Conservation (phyloP, 30 jellyfish, hydroid and myxozoan genomes). For the Rhopilema esculentum region DNA sequence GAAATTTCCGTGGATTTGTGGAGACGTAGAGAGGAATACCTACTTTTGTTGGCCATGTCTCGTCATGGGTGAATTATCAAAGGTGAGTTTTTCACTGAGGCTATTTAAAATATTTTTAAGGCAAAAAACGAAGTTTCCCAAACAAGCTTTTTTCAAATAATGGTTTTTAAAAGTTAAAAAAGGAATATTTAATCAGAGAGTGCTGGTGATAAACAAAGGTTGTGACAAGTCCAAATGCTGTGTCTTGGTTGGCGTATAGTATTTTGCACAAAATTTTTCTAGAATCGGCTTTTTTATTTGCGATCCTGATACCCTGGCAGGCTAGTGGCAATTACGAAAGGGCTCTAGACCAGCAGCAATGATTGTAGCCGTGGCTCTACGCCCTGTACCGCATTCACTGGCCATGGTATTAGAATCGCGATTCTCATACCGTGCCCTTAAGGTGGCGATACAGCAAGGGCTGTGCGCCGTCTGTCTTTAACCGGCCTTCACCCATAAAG, state of each 20-base stretch:
- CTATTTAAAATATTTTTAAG: not conserved
- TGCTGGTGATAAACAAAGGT: not conserved
- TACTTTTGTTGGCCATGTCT: not conserved
- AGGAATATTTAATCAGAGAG: not conserved
- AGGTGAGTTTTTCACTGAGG: constrained; percentile 10
- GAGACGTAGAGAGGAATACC: constrained; percentile 16
- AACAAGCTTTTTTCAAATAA: not conserved
- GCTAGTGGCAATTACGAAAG: constrained; percentile 6
- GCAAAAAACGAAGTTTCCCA: constrained; percentile 14
- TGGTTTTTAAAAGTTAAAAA: not conserved
- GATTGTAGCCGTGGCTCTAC: not conserved
- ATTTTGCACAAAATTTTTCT: not conserved
- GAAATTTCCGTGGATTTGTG: constrained; percentile 24
- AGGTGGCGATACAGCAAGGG: not conserved
- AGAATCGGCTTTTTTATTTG: constrained; percentile 1
- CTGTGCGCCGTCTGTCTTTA: no score
- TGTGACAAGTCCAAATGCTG: not conserved
- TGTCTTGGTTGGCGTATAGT: not conserved
- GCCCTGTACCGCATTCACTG: not conserved
- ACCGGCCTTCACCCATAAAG: not conserved
- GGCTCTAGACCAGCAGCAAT: not conserved
- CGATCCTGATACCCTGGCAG: constrained; percentile 13
- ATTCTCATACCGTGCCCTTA: constrained; percentile 1
- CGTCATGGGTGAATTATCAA: constrained; percentile 18
- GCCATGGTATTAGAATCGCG: constrained; percentile 18